Evolutionary conservation across 2,888 invertebrate genomes (phyloP), one percentile per base, ranked within the genome.

Genomic region (Pyrgus malvae): DNA sequence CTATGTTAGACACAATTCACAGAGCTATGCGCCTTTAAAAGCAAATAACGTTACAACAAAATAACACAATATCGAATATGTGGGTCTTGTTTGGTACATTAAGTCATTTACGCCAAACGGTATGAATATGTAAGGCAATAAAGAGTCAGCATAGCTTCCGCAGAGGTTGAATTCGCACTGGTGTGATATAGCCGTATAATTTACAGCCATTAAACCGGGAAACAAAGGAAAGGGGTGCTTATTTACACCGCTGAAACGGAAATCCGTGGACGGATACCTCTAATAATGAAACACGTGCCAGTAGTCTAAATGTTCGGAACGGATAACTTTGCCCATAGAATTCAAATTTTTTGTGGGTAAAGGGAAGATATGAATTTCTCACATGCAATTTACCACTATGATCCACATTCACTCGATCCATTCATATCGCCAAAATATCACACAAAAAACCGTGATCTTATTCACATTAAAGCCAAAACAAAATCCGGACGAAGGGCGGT

Each of bases 391-490:
- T 27, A 27, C n/a, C n/a, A 27, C n/a, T n/a, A n/a, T n/a, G n/a
- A n/a, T n/a, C n/a, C n/a, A n/a, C n/a, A n/a, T n/a, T n/a, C n/a
- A n/a, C n/a, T n/a, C n/a, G n/a, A n/a, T n/a, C n/a, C n/a, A n/a
- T n/a, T n/a, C n/a, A n/a, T n/a, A n/a, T n/a, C n/a, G n/a, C n/a
- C n/a, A n/a, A n/a, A n/a, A n/a, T n/a, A n/a, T n/a, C n/a, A n/a
- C n/a, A n/a, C n/a, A n/a, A n/a, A n/a, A n/a, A n/a, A n/a, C 72
- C 72, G 68, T 74, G 69, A 74, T 75, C 76, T 80, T 86, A 86
- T 86, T 84, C 84, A 83, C 84, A 80, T 79, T 79, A 74, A 73
- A 77, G 66, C 69, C 71, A 64, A 78, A 80, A 81, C 80, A 83
- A 85, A 87, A 80, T 82, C 75, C 78, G 72, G 76, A 68, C 73